These are phyloP conservation scores for Drosophila longiperda DNA, from an alignment of 2,888 invertebrate genomes.

Conservation along the genomic window DNA sequence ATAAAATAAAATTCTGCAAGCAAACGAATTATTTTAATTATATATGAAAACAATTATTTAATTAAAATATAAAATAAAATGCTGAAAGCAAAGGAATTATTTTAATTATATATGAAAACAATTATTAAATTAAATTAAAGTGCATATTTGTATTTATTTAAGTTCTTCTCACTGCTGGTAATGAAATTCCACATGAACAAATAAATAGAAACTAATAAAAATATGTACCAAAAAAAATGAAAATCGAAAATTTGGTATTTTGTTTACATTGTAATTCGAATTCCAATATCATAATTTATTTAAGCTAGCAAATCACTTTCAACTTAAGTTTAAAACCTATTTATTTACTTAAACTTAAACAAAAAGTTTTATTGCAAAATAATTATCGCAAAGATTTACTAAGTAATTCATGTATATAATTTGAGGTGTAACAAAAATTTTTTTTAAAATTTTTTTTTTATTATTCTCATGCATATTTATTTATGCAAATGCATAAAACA, in stretches of 20 bases:
- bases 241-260: background rate
- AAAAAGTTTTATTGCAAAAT: background rate
- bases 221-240: background rate
- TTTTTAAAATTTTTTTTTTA: too few relatives aligned
- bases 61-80: too few relatives aligned
- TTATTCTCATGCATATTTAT: background rate
- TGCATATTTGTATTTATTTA: background rate
- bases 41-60: background rate
- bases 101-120: background rate
- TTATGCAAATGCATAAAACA: background rate
- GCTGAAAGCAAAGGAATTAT: background rate
- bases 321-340: background rate
- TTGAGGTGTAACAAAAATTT: background rate
- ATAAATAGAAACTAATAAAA: background rate
- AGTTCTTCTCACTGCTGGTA: background rate
- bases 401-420: background rate
- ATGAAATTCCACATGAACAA: background rate
- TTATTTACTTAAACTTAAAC: background rate
- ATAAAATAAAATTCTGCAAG: too few relatives aligned
- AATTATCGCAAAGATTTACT: background rate
- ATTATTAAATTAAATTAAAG: background rate
- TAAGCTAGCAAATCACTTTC: background rate
- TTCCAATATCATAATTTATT: background rate
- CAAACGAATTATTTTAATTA: background rate
- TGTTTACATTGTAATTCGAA: background rate